Conservation (phyloP, 2,888 invertebrate species). For the Lottia gigantea region DNA sequence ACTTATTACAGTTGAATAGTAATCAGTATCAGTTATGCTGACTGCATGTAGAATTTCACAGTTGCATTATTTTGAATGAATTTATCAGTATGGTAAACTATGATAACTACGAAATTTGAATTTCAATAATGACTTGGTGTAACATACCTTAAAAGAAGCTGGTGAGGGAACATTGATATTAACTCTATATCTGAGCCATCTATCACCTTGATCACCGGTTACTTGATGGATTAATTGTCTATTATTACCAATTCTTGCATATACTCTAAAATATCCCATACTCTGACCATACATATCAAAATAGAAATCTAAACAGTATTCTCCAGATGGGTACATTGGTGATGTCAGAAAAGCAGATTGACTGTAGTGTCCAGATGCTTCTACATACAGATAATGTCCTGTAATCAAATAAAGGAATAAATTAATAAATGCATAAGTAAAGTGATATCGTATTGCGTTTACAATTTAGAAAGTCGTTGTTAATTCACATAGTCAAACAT, state of each 20-base stretch:
- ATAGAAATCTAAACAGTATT: constrained; percentile 52
- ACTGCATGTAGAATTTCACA: too few relatives aligned
- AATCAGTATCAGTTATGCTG: too few relatives aligned
- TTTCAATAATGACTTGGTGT: neutral
- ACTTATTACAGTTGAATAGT: too few relatives aligned
- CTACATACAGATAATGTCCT: constrained; percentile 54
- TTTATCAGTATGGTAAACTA: too few relatives aligned
- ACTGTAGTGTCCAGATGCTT: constrained; percentile 40
- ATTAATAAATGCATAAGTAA: too few relatives aligned
- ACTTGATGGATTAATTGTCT: constrained; percentile 12
- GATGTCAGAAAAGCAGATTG: constrained; percentile 41
- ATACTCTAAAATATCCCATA: constrained; percentile 42
- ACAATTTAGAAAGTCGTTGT: too few relatives aligned
- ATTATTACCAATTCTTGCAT: constrained; percentile 28
- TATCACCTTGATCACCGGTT: constrained; percentile 41
- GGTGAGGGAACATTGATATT: constrained; percentile 31
- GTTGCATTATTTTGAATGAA: too few relatives aligned
- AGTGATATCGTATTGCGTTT: too few relatives aligned
- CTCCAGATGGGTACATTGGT: constrained; percentile 37
- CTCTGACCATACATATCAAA: constrained; percentile 52
- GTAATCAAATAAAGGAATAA: constrained; percentile 13
- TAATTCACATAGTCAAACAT: too few relatives aligned
- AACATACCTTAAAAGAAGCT: constrained; percentile 32
- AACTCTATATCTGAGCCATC: constrained; percentile 34
- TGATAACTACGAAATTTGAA: too few relatives aligned